Evolutionary conservation across 2,797 vertebrate species (phyloP).

Genomic region (Gadopsis marmoratus): DNA sequence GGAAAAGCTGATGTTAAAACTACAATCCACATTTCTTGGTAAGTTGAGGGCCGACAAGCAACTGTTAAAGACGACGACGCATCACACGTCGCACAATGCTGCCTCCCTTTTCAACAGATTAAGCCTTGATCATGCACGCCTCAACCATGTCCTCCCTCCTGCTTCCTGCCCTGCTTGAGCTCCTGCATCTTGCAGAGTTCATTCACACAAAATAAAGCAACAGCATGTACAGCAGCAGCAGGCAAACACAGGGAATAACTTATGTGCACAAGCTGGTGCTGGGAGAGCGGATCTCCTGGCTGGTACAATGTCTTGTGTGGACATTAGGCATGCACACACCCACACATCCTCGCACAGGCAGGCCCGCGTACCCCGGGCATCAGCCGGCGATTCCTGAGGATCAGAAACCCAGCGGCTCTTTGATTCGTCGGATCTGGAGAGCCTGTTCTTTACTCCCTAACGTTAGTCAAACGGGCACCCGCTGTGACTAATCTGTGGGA

Average conservation of each 20-base stretch:
- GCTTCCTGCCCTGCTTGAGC: constrained; percentile 13
- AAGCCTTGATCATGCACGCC: constrained; percentile 19
- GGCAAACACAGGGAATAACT: constrained; percentile 22
- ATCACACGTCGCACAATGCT: neutral
- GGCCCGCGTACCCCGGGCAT: neutral
- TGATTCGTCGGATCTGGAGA: constrained; percentile 54
- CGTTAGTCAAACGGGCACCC: constrained; percentile 45
- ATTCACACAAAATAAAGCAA: constrained; percentile 15
- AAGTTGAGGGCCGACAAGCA: neutral
- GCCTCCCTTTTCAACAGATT: constrained; percentile 16
- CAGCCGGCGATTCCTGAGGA: constrained; percentile 21
- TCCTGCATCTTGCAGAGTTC: constrained; percentile 6
- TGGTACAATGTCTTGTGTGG: neutral
- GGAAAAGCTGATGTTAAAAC: constrained; percentile 31
- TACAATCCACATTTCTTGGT: constrained; percentile 3
- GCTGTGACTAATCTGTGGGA: constrained; percentile 65
- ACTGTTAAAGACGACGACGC: constrained; percentile 11
- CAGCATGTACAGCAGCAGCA: constrained; percentile 3
- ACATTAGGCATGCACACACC: constrained; percentile 3
- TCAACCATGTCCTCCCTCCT: neutral
- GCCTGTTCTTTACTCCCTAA: constrained; percentile 43
- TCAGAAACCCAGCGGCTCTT: constrained; percentile 57
- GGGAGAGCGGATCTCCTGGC: constrained; percentile 41
- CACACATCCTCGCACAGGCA: neutral
- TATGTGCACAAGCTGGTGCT: constrained; percentile 7